Base-by-base conservation (phyloP, 2,888 invertebrate species). In the Idaea dimidiata region DNA sequence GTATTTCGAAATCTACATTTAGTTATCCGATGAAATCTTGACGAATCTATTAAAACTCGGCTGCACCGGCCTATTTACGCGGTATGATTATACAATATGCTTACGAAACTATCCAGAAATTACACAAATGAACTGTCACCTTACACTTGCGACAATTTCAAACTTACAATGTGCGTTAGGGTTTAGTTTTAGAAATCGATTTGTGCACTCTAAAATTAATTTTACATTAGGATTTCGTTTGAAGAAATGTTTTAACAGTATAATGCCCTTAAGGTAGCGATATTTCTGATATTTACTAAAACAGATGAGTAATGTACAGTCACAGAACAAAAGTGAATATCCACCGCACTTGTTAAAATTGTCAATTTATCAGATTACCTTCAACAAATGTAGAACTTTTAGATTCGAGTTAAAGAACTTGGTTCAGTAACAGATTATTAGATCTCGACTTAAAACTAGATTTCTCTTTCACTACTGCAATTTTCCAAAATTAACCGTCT, bases 51-150 rank as follows among this genome's bases (percentile, higher is more conserved):
- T 81, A 80, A 77, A 66, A 66, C 79, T 75, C 69, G 81, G 81
- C 73, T 8, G 72, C 66, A 77, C 77, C 84, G 81, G 82, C 84
- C 83, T 17, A 54, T 72, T 83, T 80, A 86, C 86, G 87, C 87
- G 84, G 85, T 87, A 88, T 83, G 82, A 80, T 73, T 81, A 81
- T 80, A 84, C 79, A 84, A 72, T 79, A 76, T 80, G 82, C 84
- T 84, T 81, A 77, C 74, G 75, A 84, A 84, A 84, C 85, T 84
- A 82, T 78, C 77, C 79, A 70, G 78, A 79, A 74, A 78, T 75
- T 75, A 74, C 66, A 66, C 71, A 43, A 67, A 66, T 67, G 59
- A 62, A 63, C 67, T 43, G 53, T 59, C 65, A 63, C 55, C 61
- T 67, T 58, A 67, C 72, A 72, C 84, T 84, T 86, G 87, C 79